Conservation (phyloP, 2,797 vertebrate species). For the Caiman crocodilus region DNA sequence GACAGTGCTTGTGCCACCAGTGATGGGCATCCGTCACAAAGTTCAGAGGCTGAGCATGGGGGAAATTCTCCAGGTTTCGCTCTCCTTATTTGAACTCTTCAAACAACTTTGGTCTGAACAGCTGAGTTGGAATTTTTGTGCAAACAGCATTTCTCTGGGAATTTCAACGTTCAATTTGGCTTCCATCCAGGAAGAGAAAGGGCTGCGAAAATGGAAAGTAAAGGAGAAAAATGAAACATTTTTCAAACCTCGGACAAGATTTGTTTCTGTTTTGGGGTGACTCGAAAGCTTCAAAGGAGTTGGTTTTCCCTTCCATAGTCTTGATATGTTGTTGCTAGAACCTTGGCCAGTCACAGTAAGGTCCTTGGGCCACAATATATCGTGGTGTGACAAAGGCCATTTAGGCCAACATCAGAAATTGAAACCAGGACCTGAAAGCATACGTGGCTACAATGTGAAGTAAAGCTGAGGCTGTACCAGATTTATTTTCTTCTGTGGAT, state of each 20-base stretch:
- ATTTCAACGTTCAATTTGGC: background rate
- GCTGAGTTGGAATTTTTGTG: background rate
- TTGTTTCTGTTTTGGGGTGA: background rate
- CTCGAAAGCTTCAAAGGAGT: background rate
- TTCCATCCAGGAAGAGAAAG: background rate
- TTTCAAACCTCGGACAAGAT: background rate
- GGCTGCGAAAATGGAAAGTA: background rate
- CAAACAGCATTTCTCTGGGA: background rate
- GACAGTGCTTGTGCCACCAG: constrained; percentile 27
- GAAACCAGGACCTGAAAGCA: background rate
- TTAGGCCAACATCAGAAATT: background rate
- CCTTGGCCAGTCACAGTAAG: background rate
- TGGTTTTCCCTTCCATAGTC: background rate
- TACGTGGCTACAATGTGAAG: background rate
- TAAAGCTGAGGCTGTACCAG: background rate
- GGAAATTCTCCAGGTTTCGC: constrained; percentile 5
- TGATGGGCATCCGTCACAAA: constrained; percentile 9
- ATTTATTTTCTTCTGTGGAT: background rate
- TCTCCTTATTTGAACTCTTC: constrained; percentile 26
- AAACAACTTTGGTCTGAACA: background rate
- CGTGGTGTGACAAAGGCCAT: background rate
- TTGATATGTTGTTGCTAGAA: background rate
- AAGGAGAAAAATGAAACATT: background rate
- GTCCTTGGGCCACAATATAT: background rate
- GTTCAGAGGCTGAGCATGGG: background rate